These are phyloP conservation scores for Cichladusa arquata DNA, from an alignment of 2,113 vertebrate genomes.

Conservation along the genomic window DNA sequence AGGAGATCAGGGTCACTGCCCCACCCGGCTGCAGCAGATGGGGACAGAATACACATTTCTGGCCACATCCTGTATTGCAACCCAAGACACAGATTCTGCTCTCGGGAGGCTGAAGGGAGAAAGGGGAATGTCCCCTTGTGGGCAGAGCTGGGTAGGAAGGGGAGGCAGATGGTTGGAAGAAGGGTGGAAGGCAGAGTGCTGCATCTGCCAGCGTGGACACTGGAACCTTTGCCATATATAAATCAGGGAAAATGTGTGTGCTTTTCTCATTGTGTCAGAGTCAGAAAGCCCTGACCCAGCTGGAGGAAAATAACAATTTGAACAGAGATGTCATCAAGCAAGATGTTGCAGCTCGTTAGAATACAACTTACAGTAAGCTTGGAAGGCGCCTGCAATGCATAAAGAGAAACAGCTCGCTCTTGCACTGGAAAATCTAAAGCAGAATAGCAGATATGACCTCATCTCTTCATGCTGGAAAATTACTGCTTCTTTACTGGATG, in stretches of 20 bases:
- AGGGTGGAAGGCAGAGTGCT: background rate
- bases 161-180: background rate
- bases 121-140: background rate
- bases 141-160: background rate
- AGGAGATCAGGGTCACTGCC: too few species aligned
- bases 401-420: background rate
- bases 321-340: constrained; percentile 19
- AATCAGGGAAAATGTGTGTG: background rate
- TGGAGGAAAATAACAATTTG: constrained; percentile 26
- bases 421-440: constrained; percentile 6
- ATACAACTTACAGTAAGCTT: background rate
- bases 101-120: background rate
- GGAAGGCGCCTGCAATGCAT: background rate
- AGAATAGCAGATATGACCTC: constrained; percentile 19
- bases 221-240: background rate
- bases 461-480: constrained; percentile 5
- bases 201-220: background rate
- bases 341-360: constrained; percentile 28
- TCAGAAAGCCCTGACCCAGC: constrained; percentile 39
- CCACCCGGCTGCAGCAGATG: too few species aligned
- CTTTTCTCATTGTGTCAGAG: background rate
- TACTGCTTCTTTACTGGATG: background rate
- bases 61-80: too few species aligned
- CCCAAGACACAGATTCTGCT: background rate
- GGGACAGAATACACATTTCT: too few species aligned